phyloP scores from a whole-genome alignment of 2,888 invertebrate genomes.

The Andrena hattorfiana region DNA sequence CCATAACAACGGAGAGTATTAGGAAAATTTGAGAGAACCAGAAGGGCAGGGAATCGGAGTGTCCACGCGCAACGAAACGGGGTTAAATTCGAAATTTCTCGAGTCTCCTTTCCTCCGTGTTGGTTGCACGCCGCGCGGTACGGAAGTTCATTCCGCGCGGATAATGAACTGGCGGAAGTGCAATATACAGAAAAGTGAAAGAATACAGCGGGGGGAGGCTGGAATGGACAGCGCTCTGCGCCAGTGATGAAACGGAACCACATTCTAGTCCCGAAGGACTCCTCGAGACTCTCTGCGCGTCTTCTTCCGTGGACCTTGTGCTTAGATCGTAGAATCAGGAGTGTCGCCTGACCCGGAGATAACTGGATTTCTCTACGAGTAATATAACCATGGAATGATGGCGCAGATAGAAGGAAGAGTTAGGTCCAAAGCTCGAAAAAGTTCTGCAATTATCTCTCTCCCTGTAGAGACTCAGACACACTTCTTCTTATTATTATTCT shows the following conservation, averaged over 20 bases:
- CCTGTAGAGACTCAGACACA: too few species aligned
- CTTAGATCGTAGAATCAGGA: constrained; percentile 33
- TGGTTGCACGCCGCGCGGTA: background rate
- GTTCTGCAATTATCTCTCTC: too few species aligned
- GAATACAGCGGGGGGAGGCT: background rate
- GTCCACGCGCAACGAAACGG: background rate
- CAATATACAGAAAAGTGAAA: background rate
- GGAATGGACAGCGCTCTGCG: constrained; percentile 5
- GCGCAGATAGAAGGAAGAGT: too few species aligned
- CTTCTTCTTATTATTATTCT: too few species aligned
- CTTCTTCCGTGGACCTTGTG: constrained; percentile 5
- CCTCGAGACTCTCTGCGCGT: background rate
- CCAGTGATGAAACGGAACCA: constrained; percentile 19
- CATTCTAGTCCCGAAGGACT: constrained; percentile 22
- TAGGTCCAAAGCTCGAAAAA: too few species aligned
- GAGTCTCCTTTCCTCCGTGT: background rate
- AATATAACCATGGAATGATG: background rate
- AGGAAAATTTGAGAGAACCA: background rate
- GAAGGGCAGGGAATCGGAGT: background rate
- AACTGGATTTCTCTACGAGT: background rate
- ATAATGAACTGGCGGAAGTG: constrained; percentile 23
- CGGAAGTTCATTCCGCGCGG: constrained; percentile 3
- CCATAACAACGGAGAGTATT: too few species aligned
- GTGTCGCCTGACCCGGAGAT: background rate
- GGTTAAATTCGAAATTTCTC: background rate